Conservation (phyloP, 2,113 vertebrate species). For the Promerops cafer region DNA sequence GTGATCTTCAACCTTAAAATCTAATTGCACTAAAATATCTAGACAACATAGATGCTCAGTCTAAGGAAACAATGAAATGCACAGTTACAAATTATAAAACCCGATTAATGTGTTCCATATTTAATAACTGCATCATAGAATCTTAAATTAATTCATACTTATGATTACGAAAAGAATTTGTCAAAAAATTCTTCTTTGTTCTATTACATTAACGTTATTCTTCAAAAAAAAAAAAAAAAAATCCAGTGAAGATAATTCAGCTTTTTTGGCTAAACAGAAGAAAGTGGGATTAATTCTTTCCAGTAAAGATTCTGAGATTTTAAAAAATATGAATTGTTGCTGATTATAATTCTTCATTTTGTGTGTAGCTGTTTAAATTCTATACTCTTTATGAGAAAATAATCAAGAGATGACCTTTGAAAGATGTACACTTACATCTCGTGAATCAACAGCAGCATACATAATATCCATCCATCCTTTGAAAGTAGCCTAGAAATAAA, state of each 20-base stretch:
- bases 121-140: neutral
- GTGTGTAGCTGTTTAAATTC: neutral
- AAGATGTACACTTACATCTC: slow-evolving; percentile 68
- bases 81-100: neutral
- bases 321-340: neutral
- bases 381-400: neutral
- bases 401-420: neutral
- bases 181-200: neutral
- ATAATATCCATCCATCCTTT: slow-evolving; percentile 98
- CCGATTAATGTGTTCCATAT: neutral
- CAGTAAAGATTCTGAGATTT: neutral
- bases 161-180: neutral
- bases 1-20: neutral
- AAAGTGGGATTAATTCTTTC: neutral
- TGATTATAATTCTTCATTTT: neutral
- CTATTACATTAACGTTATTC: neutral
- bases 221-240: neutral
- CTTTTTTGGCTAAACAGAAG: neutral
- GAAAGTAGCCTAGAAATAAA: slow-evolving; percentile 87
- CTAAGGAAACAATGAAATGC: neutral
- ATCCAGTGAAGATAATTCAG: neutral
- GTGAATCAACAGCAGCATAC: slow-evolving; percentile 93
- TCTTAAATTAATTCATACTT: neutral
- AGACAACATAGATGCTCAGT: neutral
- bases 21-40: neutral